Evolutionary conservation across 2,797 vertebrate species (phyloP), one percentile per base, ranked within the genome.

Genomic region (Mionectes olivaceus): DNA sequence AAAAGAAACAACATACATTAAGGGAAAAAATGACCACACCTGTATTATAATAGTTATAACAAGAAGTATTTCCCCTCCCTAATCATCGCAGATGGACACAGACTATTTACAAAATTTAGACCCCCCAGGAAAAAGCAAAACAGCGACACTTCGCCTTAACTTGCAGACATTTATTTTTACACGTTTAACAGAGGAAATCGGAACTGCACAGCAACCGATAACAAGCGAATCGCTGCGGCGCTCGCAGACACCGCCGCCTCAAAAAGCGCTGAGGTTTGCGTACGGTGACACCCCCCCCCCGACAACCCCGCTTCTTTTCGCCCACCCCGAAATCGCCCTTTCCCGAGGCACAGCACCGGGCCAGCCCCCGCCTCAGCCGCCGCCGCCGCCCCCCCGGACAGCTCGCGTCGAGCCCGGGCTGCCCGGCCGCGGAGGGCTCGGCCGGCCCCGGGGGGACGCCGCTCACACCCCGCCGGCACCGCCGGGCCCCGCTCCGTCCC

Each of bases 91-190:
- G 24, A 9, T 27, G 43, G 53, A 44, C 64, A 70, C 19, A 35
- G 4, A 19, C 11, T 5, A 33, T 30, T 43, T 43, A n/a, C 21
- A 75, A 47, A 71, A 83, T 32, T 74, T 39, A 70, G 57, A 41
- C 35, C 17, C 8, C 16, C 10, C 39, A 10, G 14, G 15, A 64
- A 56, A 61, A 89, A 60, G 14, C 27, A 74, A 55, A 90, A 11
- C 69, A 43, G 37, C 7, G 30, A 56, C 67, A 44, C 49, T 67
- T 77, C 8, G 24, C 86, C 76, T 77, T 77, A 32, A n/a, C 64
- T 88, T 56, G 33, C 73, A 80, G 49, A 30, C 41, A 64, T 86
- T 83, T 88, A 94, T 90, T 91, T 52, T 91, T 52, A 10, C 14
- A 13, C 5, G 39, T 55, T 24, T 50, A 59, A n/a, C 7, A 32